Evolutionary conservation across 2,888 invertebrate species (phyloP).

Genomic region (Protophormia terraenovae): DNA sequence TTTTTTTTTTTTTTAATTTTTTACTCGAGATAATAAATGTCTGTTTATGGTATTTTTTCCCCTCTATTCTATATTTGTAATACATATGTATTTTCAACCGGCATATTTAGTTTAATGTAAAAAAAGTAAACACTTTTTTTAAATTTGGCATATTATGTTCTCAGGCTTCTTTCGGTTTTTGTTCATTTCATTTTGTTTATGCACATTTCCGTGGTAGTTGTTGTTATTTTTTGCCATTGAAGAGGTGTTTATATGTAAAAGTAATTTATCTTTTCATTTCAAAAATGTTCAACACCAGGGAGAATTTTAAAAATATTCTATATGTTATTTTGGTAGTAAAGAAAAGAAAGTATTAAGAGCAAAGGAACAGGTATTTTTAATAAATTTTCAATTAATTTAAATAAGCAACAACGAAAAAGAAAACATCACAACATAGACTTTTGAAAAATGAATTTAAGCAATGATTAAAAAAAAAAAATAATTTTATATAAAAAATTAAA

Average conservation of each 20-base stretch:
- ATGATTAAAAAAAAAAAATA: neutral
- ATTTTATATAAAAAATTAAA: neutral
- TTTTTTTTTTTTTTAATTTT: no score
- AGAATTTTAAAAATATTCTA: no score
- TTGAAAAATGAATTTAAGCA: constrained; percentile 26
- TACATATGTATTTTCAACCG: neutral
- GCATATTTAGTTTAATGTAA: neutral
- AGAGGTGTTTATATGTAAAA: constrained; percentile 53
- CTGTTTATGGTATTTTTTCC: neutral
- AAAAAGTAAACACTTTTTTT: neutral
- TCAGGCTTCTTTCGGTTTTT: neutral
- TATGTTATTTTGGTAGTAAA: no score
- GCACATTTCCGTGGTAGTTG: neutral
- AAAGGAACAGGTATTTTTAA: constrained; percentile 44
- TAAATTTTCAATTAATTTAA: constrained; percentile 60
- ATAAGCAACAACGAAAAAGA: neutral
- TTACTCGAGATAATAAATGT: neutral
- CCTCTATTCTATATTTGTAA: neutral
- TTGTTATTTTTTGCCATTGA: neutral
- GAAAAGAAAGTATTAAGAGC: no score
- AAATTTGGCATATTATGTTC: constrained; percentile 2
- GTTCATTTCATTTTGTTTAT: neutral
- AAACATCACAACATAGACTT: neutral
- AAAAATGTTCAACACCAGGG: neutral
- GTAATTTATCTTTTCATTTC: constrained; percentile 55